Evolutionary conservation across 2,888 invertebrate genomes (phyloP).

Genomic region (Aporophyla nigra): DNA sequence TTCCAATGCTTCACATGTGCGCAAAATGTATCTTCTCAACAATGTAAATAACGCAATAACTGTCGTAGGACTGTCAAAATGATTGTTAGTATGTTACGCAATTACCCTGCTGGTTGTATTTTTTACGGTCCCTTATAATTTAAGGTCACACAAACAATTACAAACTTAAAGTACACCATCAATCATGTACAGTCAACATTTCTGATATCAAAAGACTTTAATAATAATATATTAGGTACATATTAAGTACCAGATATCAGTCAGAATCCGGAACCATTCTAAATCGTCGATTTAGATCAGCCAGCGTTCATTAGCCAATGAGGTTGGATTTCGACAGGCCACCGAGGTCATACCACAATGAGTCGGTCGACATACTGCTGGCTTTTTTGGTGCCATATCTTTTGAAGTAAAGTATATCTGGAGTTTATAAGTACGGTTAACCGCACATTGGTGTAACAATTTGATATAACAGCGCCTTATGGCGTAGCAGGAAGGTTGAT

Average conservation of each 20-base stretch:
- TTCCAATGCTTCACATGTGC: too few relatives aligned
- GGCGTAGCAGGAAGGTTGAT: neutral
- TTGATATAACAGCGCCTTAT: neutral
- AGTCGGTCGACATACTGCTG: constrained; percentile 34
- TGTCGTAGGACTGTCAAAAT: too few relatives aligned
- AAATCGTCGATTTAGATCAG: constrained; percentile 65
- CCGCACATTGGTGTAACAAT: neutral
- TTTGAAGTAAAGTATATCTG: constrained; percentile 1
- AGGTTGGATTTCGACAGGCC: constrained; percentile 64
- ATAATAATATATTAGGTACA: neutral
- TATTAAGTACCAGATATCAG: constrained; percentile 36
- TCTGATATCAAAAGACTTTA: constrained; percentile 20
- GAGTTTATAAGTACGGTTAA: neutral
- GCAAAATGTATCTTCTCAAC: too few relatives aligned
- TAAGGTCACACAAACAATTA: constrained; percentile 9
- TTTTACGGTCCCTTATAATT: neutral
- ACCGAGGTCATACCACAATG: constrained; percentile 72
- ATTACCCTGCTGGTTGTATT: neutral
- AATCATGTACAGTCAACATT: constrained; percentile 16
- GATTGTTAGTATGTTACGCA: too few relatives aligned
- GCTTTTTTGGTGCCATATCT: constrained; percentile 14
- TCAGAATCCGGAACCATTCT: constrained; percentile 68
- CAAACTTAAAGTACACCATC: constrained; percentile 7
- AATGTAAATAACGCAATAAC: too few relatives aligned
- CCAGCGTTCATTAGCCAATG: constrained; percentile 66